Conservation (phyloP, 2,113 vertebrate species). For the Xiphophorus maculatus region DNA sequence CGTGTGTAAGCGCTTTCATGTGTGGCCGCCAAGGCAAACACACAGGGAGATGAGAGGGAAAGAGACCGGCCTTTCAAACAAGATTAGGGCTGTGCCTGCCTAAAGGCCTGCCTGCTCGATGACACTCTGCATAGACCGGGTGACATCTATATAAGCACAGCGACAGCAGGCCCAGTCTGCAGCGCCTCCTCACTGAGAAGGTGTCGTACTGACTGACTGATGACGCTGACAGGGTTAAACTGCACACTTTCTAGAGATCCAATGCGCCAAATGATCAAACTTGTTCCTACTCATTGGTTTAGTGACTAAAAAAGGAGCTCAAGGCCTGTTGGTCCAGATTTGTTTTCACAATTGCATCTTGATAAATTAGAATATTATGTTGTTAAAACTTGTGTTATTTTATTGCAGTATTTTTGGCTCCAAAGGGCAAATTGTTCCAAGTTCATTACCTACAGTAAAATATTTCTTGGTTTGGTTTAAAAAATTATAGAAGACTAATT, state of each 20-base stretch:
- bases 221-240: conserved; percentile 1
- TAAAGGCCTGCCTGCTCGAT: conserved; percentile 60
- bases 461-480: no score
- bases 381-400: no score
- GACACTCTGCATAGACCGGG: conserved; percentile 51
- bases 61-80: conserved; percentile 70
- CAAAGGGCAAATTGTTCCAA: no score
- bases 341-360: conserved; percentile 24
- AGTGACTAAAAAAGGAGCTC: neutral
- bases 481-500: no score
- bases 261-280: neutral
- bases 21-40: conserved; percentile 39
- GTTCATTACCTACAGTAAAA: no score
- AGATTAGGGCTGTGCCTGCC: conserved; percentile 69
- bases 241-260: conserved; percentile 1
- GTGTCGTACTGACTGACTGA: conserved; percentile 23
- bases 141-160: conserved; percentile 70
- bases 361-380: no score
- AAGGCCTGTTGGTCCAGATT: conserved; percentile 44
- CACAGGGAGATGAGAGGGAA: conserved; percentile 58
- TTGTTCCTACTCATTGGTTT: neutral
- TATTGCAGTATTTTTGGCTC: no score
- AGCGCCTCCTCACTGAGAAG: conserved; percentile 28
- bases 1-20: conserved; percentile 13
- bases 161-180: conserved; percentile 42